Conservation (phyloP, 2,797 vertebrate species). For the Nyctalus aviator region DNA sequence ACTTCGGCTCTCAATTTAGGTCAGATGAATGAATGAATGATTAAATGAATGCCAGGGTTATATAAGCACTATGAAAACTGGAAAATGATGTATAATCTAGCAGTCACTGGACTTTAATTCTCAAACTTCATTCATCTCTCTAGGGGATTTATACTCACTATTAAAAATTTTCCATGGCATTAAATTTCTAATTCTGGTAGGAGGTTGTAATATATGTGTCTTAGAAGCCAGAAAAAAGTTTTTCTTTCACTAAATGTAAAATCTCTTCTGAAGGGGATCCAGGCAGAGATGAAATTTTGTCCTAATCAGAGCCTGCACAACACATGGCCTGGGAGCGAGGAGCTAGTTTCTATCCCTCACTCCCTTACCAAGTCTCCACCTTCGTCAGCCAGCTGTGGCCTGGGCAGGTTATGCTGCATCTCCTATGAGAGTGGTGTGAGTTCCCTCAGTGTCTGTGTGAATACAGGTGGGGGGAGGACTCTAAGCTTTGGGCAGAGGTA, state of each 20-base stretch:
- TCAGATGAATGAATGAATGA: background rate
- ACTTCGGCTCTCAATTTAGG: background rate
- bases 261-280: background rate
- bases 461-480: rapidly evolving
- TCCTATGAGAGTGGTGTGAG: background rate
- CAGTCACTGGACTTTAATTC: background rate
- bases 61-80: background rate
- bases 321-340: too few species aligned
- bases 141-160: background rate
- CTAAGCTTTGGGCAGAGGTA: rapidly evolving
- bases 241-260: background rate
- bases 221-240: slow-evolving; percentile 27
- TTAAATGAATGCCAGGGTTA: background rate
- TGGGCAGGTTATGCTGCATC: background rate
- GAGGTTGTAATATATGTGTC: slow-evolving; percentile 14
- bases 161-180: slow-evolving; percentile 24
- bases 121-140: background rate
- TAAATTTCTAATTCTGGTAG: background rate
- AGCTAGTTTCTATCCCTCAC: background rate
- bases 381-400: rapidly evolving
- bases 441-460: background rate
- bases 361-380: background rate
- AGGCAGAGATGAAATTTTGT: background rate
- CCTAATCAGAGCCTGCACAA: background rate
- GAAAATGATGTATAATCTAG: background rate